A percentile compares a stretch with the other conserved stretches of the same genome.
Evolutionary conservation across 1,140 invertebrate genomes (phyloP).

Genomic region (Calliopsis andreniformis): DNA sequence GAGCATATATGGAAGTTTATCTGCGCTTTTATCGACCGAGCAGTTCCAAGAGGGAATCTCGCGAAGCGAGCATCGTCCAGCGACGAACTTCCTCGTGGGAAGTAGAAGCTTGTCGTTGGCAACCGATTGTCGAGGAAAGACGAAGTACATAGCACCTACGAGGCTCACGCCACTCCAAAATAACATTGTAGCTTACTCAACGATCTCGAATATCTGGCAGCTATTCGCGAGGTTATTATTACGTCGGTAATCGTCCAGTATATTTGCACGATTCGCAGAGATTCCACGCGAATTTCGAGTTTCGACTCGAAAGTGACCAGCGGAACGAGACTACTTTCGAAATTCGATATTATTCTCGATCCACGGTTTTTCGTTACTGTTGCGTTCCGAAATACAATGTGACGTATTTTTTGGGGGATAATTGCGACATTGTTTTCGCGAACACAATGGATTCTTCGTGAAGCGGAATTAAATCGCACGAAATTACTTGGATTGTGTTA

Average conservation of each 20-base stretch:
- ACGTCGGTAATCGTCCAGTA: background rate
- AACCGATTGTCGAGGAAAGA: background rate
- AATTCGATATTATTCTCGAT: background rate
- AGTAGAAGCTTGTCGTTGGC: background rate
- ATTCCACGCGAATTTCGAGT: background rate
- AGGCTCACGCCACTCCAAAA: background rate
- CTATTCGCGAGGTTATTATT: conserved; percentile 34
- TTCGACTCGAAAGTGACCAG: background rate
- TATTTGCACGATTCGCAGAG: background rate
- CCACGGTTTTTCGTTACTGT: background rate
- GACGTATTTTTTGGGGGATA: no score
- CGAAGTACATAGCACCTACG: no score
- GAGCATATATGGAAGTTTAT: background rate
- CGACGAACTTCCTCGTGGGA: background rate
- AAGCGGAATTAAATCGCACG: no score
- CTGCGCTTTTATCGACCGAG: background rate
- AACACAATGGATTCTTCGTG: no score
- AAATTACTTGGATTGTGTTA: no score
- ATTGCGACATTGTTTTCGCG: no score
- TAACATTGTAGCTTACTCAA: background rate
- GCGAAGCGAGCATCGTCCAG: background rate
- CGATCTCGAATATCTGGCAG: conserved; percentile 26
- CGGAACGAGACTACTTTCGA: background rate
- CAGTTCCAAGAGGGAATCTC: background rate
- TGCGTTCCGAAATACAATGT: no score